These are phyloP conservation scores for Quadroppia sp. DNA, from an alignment of 2,888 invertebrate species.

Conservation along the genomic window DNA sequence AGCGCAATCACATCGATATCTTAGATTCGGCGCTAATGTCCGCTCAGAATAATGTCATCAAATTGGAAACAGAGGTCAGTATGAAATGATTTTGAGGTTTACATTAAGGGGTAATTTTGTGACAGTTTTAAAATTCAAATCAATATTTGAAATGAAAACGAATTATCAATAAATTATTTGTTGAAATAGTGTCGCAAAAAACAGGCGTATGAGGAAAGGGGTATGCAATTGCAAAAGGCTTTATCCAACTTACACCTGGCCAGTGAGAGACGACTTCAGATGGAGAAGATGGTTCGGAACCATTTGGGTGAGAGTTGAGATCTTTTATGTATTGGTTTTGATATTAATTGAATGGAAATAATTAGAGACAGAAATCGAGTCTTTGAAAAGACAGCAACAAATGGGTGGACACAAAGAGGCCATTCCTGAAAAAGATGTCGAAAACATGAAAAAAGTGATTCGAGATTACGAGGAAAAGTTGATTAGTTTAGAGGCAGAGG, in stretches of 20 bases:
- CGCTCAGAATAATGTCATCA: slow-evolving; percentile 80
- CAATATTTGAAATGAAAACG: no score
- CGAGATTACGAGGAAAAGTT: slow-evolving; percentile 68
- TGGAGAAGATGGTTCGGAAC: slow-evolving; percentile 74
- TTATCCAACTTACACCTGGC: slow-evolving; percentile 74
- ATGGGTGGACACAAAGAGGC: slow-evolving; percentile 43
- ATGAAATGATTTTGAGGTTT: not conserved
- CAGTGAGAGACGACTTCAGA: slow-evolving; percentile 76
- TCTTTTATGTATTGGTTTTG: no score
- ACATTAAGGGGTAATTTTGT: no score
- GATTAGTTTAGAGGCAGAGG: slow-evolving; percentile 70
- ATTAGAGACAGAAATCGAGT: slow-evolving; percentile 70
- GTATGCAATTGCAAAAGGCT: slow-evolving; percentile 75
- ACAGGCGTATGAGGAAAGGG: slow-evolving; percentile 76
- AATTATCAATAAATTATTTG: not conserved
- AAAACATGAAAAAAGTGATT: slow-evolving; percentile 62
- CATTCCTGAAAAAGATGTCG: slow-evolving; percentile 38
- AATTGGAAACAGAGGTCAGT: slow-evolving; percentile 77
- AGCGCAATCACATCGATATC: slow-evolving; percentile 85
- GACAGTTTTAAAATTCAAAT: no score
- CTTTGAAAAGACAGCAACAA: slow-evolving; percentile 41
- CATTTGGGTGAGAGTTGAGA: slow-evolving; percentile 58
- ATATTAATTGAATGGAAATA: no score
- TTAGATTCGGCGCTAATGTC: slow-evolving; percentile 84
- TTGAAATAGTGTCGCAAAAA: slow-evolving; percentile 69